phyloP scores from a whole-genome alignment of 2,888 invertebrate genomes.

The Polietes domitor region DNA sequence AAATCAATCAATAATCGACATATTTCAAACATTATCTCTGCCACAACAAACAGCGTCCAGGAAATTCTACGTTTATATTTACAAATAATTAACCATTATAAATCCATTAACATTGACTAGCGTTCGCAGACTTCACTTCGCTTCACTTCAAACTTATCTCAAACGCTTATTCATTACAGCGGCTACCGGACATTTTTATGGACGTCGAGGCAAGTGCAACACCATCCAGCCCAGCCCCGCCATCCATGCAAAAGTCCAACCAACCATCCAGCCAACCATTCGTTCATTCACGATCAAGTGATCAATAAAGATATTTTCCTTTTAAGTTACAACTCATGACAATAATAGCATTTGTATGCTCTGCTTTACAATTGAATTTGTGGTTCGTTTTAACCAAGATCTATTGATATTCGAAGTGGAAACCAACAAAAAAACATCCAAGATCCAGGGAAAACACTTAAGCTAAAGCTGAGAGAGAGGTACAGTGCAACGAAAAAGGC shows the following conservation, averaged over 20 bases:
- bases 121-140: background rate
- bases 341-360: conserved; percentile 26
- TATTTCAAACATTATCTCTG: background rate
- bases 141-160: conserved; percentile 2
- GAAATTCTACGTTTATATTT: background rate
- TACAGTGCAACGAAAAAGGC: no score
- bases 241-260: background rate
- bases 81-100: background rate
- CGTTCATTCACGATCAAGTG: conserved; percentile 29
- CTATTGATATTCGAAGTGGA: conserved; percentile 20
- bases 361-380: conserved; percentile 9
- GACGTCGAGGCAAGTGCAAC: background rate
- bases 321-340: conserved; percentile 47
- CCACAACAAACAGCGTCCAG: background rate
- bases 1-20: background rate
- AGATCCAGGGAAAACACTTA: background rate
- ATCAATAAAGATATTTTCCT: conserved; percentile 52
- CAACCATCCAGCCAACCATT: background rate
- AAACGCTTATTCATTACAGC: conserved; percentile 3
- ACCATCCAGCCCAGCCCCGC: background rate
- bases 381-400: conserved; percentile 23
- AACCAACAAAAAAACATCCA: background rate
- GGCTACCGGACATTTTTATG: conserved; percentile 11
- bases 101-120: conserved; percentile 13
- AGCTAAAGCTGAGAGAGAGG: no score